Conservation (phyloP, 2,113 vertebrate genomes). For the Megaptera novaeangliae region DNA sequence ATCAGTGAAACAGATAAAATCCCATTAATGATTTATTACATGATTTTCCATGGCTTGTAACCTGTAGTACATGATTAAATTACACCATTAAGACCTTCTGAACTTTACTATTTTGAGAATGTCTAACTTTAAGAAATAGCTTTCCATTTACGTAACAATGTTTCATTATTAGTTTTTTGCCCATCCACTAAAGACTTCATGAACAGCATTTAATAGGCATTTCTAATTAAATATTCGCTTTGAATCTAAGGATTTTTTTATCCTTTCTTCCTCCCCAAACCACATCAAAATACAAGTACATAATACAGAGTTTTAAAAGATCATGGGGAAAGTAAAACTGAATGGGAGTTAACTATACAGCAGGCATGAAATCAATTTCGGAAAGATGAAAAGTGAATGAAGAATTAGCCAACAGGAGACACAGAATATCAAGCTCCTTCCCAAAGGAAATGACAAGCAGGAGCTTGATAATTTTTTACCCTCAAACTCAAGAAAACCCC, state of each 20-base stretch:
- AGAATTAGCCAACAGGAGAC: not conserved
- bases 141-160: not conserved
- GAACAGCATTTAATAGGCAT: not conserved
- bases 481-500: not conserved
- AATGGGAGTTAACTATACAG: not conserved
- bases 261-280: not conserved
- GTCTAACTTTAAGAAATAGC: not conserved
- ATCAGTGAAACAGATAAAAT: slow-evolving; percentile 47
- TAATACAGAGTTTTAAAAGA: not conserved
- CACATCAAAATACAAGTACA: not conserved
- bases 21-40: slow-evolving; percentile 49
- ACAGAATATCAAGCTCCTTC: not conserved
- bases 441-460: not conserved
- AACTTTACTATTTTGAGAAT: slow-evolving; percentile 1
- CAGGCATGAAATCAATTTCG: not conserved
- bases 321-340: not conserved
- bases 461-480: not conserved
- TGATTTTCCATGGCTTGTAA: slow-evolving; percentile 50
- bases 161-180: not conserved
- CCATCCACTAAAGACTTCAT: not conserved
- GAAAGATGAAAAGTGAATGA: not conserved
- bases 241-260: not conserved
- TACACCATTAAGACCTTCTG: not conserved
- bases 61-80: slow-evolving; percentile 49
- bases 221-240: not conserved